Conservation (phyloP, 2,797 vertebrate genomes). For the Acrossocheilus wenchowensis region DNA sequence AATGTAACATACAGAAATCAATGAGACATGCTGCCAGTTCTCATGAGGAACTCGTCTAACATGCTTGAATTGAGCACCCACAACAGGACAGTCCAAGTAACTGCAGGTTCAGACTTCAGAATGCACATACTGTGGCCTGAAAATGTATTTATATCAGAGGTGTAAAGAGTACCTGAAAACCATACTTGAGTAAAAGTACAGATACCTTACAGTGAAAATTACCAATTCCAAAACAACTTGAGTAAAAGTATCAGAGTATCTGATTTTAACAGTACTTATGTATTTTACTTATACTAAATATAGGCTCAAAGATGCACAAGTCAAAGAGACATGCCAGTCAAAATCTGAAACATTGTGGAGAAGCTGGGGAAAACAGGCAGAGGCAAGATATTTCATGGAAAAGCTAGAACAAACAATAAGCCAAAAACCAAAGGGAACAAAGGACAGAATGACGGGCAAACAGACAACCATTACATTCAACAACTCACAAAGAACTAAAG, state of each 20-base stretch:
- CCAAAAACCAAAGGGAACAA: no score
- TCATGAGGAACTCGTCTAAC: not conserved
- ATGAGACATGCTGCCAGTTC: not conserved
- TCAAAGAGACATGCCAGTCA: not conserved
- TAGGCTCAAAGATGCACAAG: not conserved
- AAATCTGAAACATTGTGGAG: not conserved
- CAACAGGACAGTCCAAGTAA: conserved; percentile 42
- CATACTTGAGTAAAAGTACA: no score
- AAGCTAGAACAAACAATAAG: not conserved
- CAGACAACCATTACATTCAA: no score
- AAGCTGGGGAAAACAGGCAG: not conserved
- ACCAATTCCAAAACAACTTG: no score
- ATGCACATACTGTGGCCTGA: not conserved
- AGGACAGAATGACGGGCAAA: no score
- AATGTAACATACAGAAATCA: not conserved
- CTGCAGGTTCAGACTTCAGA: conserved; percentile 17
- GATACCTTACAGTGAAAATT: no score
- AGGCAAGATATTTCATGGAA: not conserved
- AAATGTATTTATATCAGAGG: not conserved
- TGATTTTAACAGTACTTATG: no score
- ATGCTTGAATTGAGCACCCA: conserved; percentile 51
- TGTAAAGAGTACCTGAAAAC: no score
- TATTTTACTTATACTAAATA: no score
- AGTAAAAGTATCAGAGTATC: no score
- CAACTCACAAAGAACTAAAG: no score